phyloP scores from a whole-genome alignment of 2,113 vertebrate species.

The Centropristis striata region DNA sequence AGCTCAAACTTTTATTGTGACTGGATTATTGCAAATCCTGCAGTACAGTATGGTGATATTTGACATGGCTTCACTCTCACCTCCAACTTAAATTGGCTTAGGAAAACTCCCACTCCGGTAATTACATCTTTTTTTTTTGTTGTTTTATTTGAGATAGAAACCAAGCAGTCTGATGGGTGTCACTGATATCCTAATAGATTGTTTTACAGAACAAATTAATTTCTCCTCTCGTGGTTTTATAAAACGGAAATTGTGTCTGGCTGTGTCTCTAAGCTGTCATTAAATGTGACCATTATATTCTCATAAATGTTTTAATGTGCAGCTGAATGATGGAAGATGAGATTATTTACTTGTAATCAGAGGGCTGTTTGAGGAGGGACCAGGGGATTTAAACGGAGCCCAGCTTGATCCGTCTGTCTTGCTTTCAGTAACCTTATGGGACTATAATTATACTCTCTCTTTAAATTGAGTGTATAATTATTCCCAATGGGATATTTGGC shows the following conservation, averaged over 20 bases:
- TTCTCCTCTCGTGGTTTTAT: constrained; percentile 39
- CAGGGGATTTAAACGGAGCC: constrained; percentile 17
- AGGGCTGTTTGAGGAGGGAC: constrained; percentile 28
- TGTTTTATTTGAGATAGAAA: constrained; percentile 21
- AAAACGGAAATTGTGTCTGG: constrained; percentile 42
- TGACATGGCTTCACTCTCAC: constrained; percentile 37
- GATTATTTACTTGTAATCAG: constrained; percentile 51
- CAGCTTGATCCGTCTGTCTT: background rate
- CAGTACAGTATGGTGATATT: constrained; percentile 34
- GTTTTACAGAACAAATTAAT: constrained; percentile 45
- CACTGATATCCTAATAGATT: constrained; percentile 26
- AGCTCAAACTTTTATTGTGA: constrained; percentile 56
- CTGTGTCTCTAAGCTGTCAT: constrained; percentile 39
- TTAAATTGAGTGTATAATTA: background rate
- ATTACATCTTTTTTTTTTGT: background rate
- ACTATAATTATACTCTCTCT: background rate
- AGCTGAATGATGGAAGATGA: constrained; percentile 35
- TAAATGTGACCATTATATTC: constrained; percentile 42
- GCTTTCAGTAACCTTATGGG: background rate
- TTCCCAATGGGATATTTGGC: background rate
- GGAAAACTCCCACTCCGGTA: background rate
- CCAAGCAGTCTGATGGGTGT: constrained; percentile 22
- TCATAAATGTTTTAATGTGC: constrained; percentile 56
- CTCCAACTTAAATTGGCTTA: constrained; percentile 28
- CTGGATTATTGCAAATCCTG: constrained; percentile 56